phyloP scores from a whole-genome alignment of 1,140 invertebrate species.

The Orussus abietinus region DNA sequence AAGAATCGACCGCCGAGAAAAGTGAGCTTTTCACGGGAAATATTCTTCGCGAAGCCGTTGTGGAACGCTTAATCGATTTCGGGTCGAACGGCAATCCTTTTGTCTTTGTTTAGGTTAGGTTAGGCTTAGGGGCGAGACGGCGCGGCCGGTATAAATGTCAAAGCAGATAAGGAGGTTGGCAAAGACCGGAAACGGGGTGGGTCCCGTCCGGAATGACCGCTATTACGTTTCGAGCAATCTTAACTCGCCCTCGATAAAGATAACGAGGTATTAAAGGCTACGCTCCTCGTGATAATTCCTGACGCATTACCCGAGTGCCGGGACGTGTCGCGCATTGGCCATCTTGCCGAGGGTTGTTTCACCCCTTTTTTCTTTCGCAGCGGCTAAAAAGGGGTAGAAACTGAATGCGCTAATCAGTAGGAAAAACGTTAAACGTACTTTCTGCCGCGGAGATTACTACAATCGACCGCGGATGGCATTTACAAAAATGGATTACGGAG shows the following conservation, averaged over 20 bases:
- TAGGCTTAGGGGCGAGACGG: neutral
- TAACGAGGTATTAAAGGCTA: conserved; percentile 19
- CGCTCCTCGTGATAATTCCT: too few relatives aligned
- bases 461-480: too few relatives aligned
- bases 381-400: too few relatives aligned
- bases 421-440: too few relatives aligned
- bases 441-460: too few relatives aligned
- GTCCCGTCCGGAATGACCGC: conserved; percentile 3
- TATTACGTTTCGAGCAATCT: conserved; percentile 17
- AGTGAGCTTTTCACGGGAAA: neutral
- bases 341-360: too few relatives aligned
- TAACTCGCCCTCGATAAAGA: conserved; percentile 18
- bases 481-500: too few relatives aligned
- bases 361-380: too few relatives aligned
- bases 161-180: conserved; percentile 20
- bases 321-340: too few relatives aligned
- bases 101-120: conserved; percentile 2
- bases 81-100: neutral
- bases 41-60: neutral
- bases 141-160: conserved; percentile 10
- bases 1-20: conserved; percentile 13
- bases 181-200: conserved; percentile 19
- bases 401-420: too few relatives aligned
- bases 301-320: too few relatives aligned
- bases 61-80: neutral